Evolutionary conservation across 2,797 vertebrate species (phyloP).

Genomic region (Atherinosoma microstoma): DNA sequence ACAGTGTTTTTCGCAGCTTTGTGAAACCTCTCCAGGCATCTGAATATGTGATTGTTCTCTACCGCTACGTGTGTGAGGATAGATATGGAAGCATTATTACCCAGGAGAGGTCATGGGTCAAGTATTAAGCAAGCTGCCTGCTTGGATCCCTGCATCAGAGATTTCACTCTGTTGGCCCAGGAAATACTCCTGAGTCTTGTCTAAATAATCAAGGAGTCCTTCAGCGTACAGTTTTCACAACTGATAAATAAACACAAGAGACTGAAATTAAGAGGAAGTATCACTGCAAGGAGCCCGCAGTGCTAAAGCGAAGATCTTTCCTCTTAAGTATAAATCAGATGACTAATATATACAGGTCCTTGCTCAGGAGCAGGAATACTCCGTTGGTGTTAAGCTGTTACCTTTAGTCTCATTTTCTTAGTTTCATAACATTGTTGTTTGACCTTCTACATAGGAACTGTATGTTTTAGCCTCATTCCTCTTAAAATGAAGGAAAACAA

Average conservation of each 20-base stretch:
- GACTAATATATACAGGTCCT: slow-evolving; percentile 61
- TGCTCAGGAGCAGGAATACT: slow-evolving; percentile 69
- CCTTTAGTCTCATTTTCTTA: slow-evolving; percentile 78
- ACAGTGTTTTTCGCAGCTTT: slow-evolving; percentile 54
- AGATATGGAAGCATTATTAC: slow-evolving; percentile 85
- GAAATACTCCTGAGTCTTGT: slow-evolving; percentile 83
- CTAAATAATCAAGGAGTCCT: slow-evolving; percentile 86
- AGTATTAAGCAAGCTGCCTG: slow-evolving; percentile 84
- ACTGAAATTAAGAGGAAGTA: slow-evolving; percentile 74
- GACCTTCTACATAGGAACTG: slow-evolving; percentile 87
- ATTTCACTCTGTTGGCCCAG: slow-evolving; percentile 79
- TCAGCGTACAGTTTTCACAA: slow-evolving; percentile 82
- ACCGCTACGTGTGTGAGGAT: slow-evolving; percentile 78
- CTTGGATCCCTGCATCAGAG: slow-evolving; percentile 78
- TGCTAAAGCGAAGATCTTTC: slow-evolving; percentile 74
- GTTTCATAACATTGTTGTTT: slow-evolving; percentile 83
- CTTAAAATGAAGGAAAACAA: slow-evolving; percentile 82
- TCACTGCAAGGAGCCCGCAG: slow-evolving; percentile 62
- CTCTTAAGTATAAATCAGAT: slow-evolving; percentile 74
- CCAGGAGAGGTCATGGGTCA: slow-evolving; percentile 86
- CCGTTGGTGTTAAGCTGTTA: slow-evolving; percentile 67
- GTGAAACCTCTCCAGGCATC: slow-evolving; percentile 69
- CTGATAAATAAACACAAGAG: slow-evolving; percentile 86
- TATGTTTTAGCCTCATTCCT: slow-evolving; percentile 84
- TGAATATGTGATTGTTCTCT: slow-evolving; percentile 78